Evolutionary conservation across 2,797 vertebrate genomes (phyloP).

Genomic region (Furcifer pardalis): DNA sequence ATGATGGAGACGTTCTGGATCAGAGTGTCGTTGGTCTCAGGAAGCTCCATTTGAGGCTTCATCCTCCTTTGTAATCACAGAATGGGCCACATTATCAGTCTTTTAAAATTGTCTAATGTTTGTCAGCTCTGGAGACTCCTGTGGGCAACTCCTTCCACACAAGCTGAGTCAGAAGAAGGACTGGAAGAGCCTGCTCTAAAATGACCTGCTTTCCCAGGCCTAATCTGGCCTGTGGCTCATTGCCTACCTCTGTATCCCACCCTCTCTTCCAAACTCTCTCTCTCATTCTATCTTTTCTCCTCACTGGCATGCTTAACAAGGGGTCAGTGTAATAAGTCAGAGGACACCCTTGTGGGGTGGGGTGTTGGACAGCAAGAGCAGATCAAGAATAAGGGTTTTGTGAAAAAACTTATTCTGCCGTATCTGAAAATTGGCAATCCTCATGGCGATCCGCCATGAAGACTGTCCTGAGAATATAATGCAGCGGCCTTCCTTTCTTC

Average conservation of each 20-base stretch:
- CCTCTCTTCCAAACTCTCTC: not conserved
- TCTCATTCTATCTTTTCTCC: not conserved
- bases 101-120: constrained; percentile 39
- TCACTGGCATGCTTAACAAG: not conserved
- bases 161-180: constrained; percentile 59
- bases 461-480: too few species aligned
- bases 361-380: not conserved
- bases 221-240: constrained; percentile 32
- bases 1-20: not conserved
- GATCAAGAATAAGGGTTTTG: not conserved
- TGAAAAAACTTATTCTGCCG: too few species aligned
- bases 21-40: not conserved
- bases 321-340: constrained; percentile 4
- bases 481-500: too few species aligned
- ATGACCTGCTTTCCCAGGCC: constrained; percentile 64
- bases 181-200: constrained; percentile 56
- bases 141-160: constrained; percentile 47
- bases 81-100: constrained; percentile 13
- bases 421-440: too few species aligned
- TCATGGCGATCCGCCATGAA: too few species aligned
- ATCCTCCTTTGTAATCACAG: constrained; percentile 8
- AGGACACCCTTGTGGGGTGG: not conserved
- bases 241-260: not conserved
- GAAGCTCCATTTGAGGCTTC: not conserved
- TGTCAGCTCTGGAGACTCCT: constrained; percentile 32